phyloP scores from a whole-genome alignment of 2,888 invertebrate genomes.

The Drosophila aldrichi region DNA sequence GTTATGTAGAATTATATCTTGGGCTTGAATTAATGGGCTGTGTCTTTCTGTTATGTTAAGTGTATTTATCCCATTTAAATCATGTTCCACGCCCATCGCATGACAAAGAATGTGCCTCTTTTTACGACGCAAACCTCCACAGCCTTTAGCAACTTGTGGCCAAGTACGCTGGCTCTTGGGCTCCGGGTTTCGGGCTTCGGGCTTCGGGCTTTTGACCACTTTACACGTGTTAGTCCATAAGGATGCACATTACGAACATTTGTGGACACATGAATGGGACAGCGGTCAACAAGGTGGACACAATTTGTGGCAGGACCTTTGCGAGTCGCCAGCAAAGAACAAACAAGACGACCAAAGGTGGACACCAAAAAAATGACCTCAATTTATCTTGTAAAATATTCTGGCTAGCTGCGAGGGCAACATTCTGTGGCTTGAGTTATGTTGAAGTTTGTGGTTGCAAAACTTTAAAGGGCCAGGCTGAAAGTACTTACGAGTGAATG shows the following conservation, averaged over 20 bases:
- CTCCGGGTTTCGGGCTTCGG: constrained; percentile 29
- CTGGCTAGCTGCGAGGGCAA: constrained; percentile 4
- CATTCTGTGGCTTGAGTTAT: constrained; percentile 61
- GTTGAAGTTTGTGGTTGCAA: constrained; percentile 47
- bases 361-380: constrained; percentile 83
- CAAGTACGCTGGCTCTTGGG: constrained; percentile 29
- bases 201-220: constrained; percentile 60
- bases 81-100: constrained; percentile 25
- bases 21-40: too few relatives aligned
- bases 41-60: constrained; percentile 12
- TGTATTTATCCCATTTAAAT: constrained; percentile 49
- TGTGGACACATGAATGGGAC: constrained; percentile 72
- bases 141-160: constrained; percentile 8
- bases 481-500: constrained; percentile 10
- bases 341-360: constrained; percentile 65
- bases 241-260: constrained; percentile 84
- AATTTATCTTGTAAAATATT: constrained; percentile 83
- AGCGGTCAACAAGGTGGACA: constrained; percentile 79
- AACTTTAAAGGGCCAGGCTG: constrained; percentile 54
- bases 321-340: constrained; percentile 33
- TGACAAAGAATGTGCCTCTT: constrained; percentile 13
- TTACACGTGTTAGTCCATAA: constrained; percentile 75
- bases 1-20: too few relatives aligned
- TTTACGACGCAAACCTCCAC: constrained; percentile 17
- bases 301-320: constrained; percentile 70